Evolutionary conservation across 2,888 invertebrate species (phyloP), one percentile per base, ranked within the genome.

Genomic region (Quadroppia sp.): DNA sequence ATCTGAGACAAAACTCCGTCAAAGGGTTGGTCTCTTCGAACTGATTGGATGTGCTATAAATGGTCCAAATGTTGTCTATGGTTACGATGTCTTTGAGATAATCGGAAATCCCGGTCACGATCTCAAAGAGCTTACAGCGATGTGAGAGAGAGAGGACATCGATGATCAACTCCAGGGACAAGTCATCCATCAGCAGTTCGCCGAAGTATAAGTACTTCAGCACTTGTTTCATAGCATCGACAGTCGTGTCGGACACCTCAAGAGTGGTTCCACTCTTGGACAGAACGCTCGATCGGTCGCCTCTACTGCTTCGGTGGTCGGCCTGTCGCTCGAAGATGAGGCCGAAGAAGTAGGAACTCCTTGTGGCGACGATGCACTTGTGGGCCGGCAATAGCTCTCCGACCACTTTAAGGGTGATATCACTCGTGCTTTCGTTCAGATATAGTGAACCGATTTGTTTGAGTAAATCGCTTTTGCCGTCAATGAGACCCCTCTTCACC

Each of bases 201-300:
- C 67, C 67, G 25, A n/a, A 67, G 30, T 67, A 67, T 17, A 67
- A n/a, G 23, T 67, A 67, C 20, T 67, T 67, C 17, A 67, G 67
- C 9, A 67, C 20, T 4, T 32, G 36, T 23, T 67, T 67, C 6
- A 67, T 23, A 4, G 67, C 67, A 7, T 11, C 42, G 1, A 42
- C 42, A 20, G 42, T 42, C 15, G 67, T 67, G n/a, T 15, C 67
- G 20, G 42, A 67, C 36, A 67, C 42, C 13, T 67, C 67, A 1
- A 67, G 23, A 42, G 36, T 40, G 23, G 11, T 2, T 15, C 67
- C 67, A 17, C 6, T 32, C 42, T 40, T 36, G 0, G 67, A 67
- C 7, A 61, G 32, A 2, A 36, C 1, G 15, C 42, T n/a, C 23
- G 23, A 67, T 20, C 23, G 40, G 11, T 67, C 40, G 23, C 32